Conservation (phyloP, 2,888 invertebrate species). For the Nineta flava region DNA sequence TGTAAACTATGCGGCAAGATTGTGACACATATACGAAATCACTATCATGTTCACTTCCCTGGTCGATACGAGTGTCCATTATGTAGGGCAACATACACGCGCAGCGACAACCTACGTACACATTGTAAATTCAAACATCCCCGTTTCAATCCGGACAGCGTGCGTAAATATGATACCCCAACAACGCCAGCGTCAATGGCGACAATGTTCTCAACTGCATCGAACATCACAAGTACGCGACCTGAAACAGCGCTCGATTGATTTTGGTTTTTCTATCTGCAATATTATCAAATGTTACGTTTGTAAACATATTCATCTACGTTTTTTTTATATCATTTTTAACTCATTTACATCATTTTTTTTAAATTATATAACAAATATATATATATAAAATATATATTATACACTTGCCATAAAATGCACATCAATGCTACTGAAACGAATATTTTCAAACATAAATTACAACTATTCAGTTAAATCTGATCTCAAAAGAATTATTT, state of each 20-base stretch:
- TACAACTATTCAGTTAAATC: no score
- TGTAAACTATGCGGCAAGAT: constrained; percentile 90
- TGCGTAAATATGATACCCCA: constrained; percentile 42
- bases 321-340: not conserved
- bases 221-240: constrained; percentile 31
- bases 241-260: constrained; percentile 27
- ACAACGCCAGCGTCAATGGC: constrained; percentile 37
- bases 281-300: constrained; percentile 25
- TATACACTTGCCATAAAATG: no score
- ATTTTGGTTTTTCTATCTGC: constrained; percentile 27
- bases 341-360: not conserved
- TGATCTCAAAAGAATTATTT: no score
- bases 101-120: constrained; percentile 83
- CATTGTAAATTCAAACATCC: constrained; percentile 90
- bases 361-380: no score
- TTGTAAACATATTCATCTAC: constrained; percentile 15
- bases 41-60: constrained; percentile 88
- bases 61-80: constrained; percentile 84
- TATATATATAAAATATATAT: no score
- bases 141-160: constrained; percentile 69
- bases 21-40: constrained; percentile 87
- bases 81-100: constrained; percentile 80
- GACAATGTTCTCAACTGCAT: constrained; percentile 26
- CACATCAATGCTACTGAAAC: no score
- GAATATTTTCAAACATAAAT: no score